Evolutionary conservation across 2,797 vertebrate genomes (phyloP).

Genomic region (Phrynocephalus vlangalii): DNA sequence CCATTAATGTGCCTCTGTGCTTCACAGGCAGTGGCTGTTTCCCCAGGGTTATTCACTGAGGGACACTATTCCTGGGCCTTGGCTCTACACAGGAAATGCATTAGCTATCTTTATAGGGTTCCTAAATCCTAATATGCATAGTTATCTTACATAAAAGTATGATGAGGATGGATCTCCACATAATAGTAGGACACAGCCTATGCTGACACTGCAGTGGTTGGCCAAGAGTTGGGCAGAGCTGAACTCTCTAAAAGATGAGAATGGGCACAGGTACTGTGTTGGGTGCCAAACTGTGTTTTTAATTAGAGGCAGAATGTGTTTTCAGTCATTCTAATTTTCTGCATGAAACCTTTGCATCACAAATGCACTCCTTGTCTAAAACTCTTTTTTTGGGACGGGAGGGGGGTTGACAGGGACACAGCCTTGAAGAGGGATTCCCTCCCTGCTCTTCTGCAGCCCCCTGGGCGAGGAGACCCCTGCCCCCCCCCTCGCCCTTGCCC

Average conservation of each 20-base stretch:
- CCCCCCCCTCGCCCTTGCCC: too few species aligned
- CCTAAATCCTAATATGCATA: too few species aligned
- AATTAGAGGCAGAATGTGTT: constrained; percentile 43
- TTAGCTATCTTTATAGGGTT: too few species aligned
- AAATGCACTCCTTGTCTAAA: background rate
- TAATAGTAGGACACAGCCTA: background rate
- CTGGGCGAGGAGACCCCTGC: too few species aligned
- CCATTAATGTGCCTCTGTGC: too few species aligned
- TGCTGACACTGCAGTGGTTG: constrained; percentile 8
- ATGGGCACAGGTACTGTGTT: background rate
- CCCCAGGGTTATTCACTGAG: too few species aligned
- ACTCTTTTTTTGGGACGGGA: background rate
- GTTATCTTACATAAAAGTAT: too few species aligned
- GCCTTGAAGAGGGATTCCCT: background rate
- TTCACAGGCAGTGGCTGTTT: too few species aligned
- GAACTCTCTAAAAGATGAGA: constrained; percentile 11
- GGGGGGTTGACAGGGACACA: background rate
- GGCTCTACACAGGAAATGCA: too few species aligned
- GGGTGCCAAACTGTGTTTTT: constrained; percentile 35
- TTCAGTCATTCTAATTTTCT: constrained; percentile 22
- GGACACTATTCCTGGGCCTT: too few species aligned
- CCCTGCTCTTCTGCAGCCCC: background rate
- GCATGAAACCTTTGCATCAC: constrained; percentile 17
- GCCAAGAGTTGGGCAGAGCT: constrained; percentile 19
- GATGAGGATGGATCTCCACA: too few species aligned